A percentile compares a stretch with the other conserved stretches of the same genome.
Evolutionary conservation across 2,113 vertebrate genomes (phyloP).

Genomic region (Amazona guildingii): DNA sequence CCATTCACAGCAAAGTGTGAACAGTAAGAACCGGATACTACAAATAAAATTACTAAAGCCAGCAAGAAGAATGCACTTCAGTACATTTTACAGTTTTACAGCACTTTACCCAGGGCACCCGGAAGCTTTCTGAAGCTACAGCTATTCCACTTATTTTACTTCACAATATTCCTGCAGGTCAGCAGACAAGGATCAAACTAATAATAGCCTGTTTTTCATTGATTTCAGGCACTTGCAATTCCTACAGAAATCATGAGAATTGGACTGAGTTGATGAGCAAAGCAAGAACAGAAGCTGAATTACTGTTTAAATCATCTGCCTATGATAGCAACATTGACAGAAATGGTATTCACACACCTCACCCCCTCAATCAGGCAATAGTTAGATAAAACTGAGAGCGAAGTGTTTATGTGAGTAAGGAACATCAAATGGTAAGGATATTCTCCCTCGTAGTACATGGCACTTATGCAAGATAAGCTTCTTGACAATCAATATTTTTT

Average conservation of each 20-base stretch:
- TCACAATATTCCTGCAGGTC: neutral
- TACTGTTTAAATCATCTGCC: neutral
- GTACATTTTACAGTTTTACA: neutral
- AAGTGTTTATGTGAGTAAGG: neutral
- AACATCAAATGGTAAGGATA: neutral
- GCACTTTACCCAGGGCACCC: neutral
- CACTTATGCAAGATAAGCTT: neutral
- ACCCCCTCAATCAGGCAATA: neutral
- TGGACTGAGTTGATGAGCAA: neutral
- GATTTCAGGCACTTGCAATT: neutral
- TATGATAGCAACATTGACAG: neutral
- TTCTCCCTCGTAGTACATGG: neutral
- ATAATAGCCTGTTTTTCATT: neutral
- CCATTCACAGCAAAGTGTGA: neutral
- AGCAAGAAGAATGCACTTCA: neutral
- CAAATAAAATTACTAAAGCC: neutral
- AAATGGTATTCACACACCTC: neutral
- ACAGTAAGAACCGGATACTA: neutral
- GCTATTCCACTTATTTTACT: neutral
- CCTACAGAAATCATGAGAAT: neutral
- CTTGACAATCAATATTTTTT: conserved; percentile 22
- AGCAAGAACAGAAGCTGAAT: neutral
- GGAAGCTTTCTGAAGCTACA: neutral
- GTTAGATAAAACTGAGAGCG: neutral
- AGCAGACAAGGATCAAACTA: neutral